Percentiles rank a stretch among this genome's conserved stretches.
These are phyloP conservation scores for Poecilobothrus nobilitatus DNA, from an alignment of 2,888 invertebrate species.

Conservation along the genomic window DNA sequence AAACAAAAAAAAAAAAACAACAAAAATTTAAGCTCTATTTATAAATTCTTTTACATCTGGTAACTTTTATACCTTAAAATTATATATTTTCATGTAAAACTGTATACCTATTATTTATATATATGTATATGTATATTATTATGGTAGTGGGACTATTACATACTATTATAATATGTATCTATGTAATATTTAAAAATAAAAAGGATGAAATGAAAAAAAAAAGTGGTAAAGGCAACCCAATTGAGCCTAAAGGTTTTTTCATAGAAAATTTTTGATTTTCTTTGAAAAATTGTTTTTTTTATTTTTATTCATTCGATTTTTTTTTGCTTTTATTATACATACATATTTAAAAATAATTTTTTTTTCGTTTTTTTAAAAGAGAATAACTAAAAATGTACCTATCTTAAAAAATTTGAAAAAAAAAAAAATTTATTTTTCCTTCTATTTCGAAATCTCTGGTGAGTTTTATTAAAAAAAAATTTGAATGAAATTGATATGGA, in stretches of 20 bases:
- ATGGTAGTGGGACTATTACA: too few species aligned
- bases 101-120: too few species aligned
- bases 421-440: neutral
- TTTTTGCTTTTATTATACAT: neutral
- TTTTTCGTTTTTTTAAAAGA: neutral
- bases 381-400: neutral
- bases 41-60: too few species aligned
- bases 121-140: too few species aligned
- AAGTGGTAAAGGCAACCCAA: neutral
- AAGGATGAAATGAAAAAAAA: too few species aligned
- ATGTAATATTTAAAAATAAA: too few species aligned
- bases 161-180: too few species aligned
- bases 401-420: neutral
- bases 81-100: too few species aligned
- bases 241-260: neutral
- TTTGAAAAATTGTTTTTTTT: neutral
- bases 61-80: too few species aligned
- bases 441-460: neutral
- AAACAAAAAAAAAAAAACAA: too few species aligned
- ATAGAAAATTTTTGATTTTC: neutral
- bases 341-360: neutral
- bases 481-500: too few species aligned
- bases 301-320: neutral
- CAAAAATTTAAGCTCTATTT: too few species aligned
- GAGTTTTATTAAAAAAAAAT: neutral